Conservation (phyloP, 2,888 invertebrate species). For the Ctenicera cuprea region DNA sequence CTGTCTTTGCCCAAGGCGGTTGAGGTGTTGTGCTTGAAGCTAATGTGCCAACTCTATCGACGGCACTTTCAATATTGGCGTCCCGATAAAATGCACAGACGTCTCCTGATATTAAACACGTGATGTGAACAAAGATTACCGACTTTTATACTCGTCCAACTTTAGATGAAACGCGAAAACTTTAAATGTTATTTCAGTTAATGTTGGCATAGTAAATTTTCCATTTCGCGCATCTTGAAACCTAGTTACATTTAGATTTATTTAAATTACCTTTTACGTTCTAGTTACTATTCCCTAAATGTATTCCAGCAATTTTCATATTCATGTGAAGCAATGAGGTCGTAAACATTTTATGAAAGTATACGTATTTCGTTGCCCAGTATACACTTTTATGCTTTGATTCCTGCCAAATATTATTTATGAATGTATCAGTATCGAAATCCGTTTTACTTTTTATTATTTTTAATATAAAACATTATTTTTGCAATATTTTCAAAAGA, state of each 20-base stretch:
- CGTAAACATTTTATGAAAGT: too few species aligned
- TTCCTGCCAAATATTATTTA: too few species aligned
- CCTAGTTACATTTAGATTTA: constrained; percentile 27
- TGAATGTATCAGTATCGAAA: too few species aligned
- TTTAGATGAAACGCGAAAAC: constrained; percentile 21
- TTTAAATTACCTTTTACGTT: constrained; percentile 19
- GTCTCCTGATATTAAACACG: constrained; percentile 36
- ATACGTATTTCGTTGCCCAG: too few species aligned
- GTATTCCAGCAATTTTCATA: background rate
- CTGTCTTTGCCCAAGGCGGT: constrained; percentile 15
- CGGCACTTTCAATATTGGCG: constrained; percentile 31
- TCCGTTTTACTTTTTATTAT: too few species aligned
- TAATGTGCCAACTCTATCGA: constrained; percentile 32
- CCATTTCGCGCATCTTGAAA: constrained; percentile 5
- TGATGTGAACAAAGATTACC: constrained; percentile 39
- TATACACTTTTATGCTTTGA: too few species aligned
- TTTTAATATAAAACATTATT: too few species aligned
- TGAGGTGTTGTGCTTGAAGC: constrained; percentile 25
- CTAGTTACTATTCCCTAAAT: too few species aligned
- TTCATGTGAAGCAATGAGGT: background rate
- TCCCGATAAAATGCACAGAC: constrained; percentile 27
- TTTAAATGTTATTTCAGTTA: constrained; percentile 19
- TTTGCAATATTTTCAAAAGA: too few species aligned
- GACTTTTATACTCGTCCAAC: constrained; percentile 21
- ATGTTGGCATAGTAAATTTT: constrained; percentile 23